A percentile compares a stretch with the other conserved stretches of the same genome.
These are phyloP conservation scores for Cetoscarus ocellatus DNA, from an alignment of 2,797 vertebrate species.

Conservation along the genomic window DNA sequence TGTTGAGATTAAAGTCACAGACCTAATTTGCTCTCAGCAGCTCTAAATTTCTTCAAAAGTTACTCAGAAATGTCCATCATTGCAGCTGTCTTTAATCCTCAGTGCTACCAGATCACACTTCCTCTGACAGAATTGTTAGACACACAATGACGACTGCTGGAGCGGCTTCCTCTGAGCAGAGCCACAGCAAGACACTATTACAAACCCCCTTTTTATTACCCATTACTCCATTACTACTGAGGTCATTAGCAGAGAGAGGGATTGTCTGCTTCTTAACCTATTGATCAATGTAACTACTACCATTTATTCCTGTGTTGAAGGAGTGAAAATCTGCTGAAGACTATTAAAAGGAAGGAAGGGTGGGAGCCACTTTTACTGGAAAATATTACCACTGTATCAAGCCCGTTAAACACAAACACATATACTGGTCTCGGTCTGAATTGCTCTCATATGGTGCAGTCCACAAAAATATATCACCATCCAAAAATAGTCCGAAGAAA, in stretches of 20 bases:
- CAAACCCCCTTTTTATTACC: constrained; percentile 96
- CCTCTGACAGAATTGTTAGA: constrained; percentile 54
- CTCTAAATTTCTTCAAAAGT: constrained; percentile 54
- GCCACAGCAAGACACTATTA: constrained; percentile 92
- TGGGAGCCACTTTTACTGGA: constrained; percentile 84
- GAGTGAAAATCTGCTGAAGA: constrained; percentile 93
- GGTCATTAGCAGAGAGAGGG: constrained; percentile 99
- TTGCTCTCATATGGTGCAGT: constrained; percentile 72
- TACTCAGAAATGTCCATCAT: constrained; percentile 38
- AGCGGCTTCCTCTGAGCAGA: constrained; percentile 83
- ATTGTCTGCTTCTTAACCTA: constrained; percentile 99
- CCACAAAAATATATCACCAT: constrained; percentile 66
- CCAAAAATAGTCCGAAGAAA: constrained; percentile 68
- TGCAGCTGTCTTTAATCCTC: constrained; percentile 57
- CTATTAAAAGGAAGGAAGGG: constrained; percentile 74
- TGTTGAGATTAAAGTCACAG: constrained; percentile 38
- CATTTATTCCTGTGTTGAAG: constrained; percentile 98
- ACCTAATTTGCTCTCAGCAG: constrained; percentile 44
- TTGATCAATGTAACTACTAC: constrained; percentile 99
- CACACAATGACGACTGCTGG: constrained; percentile 79
- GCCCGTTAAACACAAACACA: constrained; percentile 80
- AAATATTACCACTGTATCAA: constrained; percentile 80
- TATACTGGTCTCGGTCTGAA: constrained; percentile 74
- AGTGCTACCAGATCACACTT: constrained; percentile 65
- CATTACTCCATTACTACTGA: constrained; percentile 99